Conservation (phyloP, 2,113 vertebrate species). For the Ceratotherium simum region DNA sequence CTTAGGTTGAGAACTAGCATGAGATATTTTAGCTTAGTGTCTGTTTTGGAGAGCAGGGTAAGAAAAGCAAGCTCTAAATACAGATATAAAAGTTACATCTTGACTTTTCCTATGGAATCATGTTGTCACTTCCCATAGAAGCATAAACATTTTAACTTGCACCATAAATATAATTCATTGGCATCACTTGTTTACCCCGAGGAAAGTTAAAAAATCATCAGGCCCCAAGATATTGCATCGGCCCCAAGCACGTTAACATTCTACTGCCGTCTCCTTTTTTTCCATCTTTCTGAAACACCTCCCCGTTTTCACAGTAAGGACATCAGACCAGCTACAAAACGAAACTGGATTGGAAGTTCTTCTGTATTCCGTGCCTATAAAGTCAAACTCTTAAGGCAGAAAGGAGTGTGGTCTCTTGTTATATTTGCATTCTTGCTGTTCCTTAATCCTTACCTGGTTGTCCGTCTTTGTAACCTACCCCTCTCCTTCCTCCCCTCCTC, state of each 20-base stretch:
- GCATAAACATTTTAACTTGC: not conserved
- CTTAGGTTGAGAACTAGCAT: conserved; percentile 54
- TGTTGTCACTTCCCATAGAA: conserved; percentile 31
- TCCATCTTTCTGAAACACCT: not conserved
- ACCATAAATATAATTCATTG: not conserved
- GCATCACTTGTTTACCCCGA: not conserved
- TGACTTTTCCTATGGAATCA: not conserved
- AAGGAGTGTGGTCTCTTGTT: not conserved
- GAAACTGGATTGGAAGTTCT: not conserved
- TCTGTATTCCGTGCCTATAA: not conserved
- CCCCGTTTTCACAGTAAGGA: not conserved
- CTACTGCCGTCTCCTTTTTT: not conserved
- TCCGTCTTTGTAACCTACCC: not conserved
- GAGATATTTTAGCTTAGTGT: conserved; percentile 40
- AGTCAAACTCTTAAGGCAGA: not conserved
- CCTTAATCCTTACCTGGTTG: not conserved
- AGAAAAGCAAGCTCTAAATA: conserved; percentile 41
- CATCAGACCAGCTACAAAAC: conserved; percentile 23
- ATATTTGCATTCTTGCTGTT: not conserved
- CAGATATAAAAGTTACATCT: not conserved
- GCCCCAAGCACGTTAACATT: not conserved
- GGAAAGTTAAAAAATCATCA: not conserved
- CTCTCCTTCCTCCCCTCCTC: not conserved
- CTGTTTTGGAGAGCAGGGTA: not conserved
- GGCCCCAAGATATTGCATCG: not conserved